Base-by-base conservation (phyloP, 2,797 vertebrate species). In the Halcyon smyrnensis region DNA sequence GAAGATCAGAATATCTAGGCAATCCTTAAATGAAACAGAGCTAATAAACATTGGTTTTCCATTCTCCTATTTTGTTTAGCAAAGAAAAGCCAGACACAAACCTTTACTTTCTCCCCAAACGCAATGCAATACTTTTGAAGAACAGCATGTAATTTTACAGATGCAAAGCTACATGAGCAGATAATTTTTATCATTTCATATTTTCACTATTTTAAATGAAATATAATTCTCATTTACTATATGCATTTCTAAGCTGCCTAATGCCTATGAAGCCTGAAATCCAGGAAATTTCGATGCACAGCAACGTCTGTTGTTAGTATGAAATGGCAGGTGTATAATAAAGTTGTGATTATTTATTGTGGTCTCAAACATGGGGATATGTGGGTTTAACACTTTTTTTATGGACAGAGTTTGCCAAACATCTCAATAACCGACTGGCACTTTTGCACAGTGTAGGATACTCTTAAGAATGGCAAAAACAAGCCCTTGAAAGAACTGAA, bases 311-410 rank as follows among this genome's bases (percentile, higher is more conserved):
- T 30, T 84, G 28, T 53, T 74, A 82, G 78, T 57, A 74, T 80
- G 45, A 83, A 93, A 50, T 30, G 24, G 68, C 11, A 89, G 51
- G 23, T 34, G 20, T 73, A 71, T 79, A 84, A 94, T 51, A 57
- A 88, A 90, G 70, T 56, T 46, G 46, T 18, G 32, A 75, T 84
- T 91, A 56, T 94, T 94, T 94, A 89, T 20, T 83, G 79, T 46
- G 65, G 71, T 75, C 76, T 85, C 48, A 94, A 94, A 77, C 41
- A 65, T 5, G 15, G 56, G 78, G 41, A 37, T 15, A 24, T 32
- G 32, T 37, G 62, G 19, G 21, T 84, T 77, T 92, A 69, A 76
- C 54, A 48, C 32, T 56, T 30, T 92, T 86, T 68, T 86, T 18
- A 64, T 54, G 60, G 41, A 71, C 45, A 74, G 37, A 16, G 30